Base-by-base conservation (phyloP, 2,888 invertebrate genomes). In the Drosophila subquinaria region DNA sequence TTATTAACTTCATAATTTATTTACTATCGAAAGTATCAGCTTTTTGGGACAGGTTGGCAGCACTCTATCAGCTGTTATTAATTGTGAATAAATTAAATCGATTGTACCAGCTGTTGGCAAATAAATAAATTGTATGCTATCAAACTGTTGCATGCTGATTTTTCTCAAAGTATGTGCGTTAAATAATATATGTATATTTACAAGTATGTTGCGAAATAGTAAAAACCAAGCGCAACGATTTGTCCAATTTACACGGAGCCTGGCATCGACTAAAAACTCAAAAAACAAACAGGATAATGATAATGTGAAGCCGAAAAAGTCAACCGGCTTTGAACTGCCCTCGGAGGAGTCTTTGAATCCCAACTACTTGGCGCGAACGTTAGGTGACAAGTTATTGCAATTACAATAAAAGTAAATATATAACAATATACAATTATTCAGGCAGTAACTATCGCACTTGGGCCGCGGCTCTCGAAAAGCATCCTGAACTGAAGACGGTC, bases 401-500 rank as follows among this genome's bases (percentile, higher is more conserved):
- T 8, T 20, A 8, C 1, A 35, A 20, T 15, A 15, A 1, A 53
- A 43, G 4, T 38, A 8, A 6, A 38, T 0, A 17, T 42, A 48
- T 55, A 1, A 20, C 43, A 17, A 50, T 13, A n/a, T 59, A 2
- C 10, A 52, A 10, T 6, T 33, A 9, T 57, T 20, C 13, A 91
- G 92, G 92, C 35, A 83, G 90, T 11, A 82, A 62, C 13, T 84
- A 90, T 56, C 81, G 73, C 3, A 73, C 79, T 13, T 92, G 92
- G 92, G 38, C 65, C 1, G 52, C 48, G 3, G 85, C 87, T 3
- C 73, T 92, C 5, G 66, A 79, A 13, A 90, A 92, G 36, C 85
- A 93, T 67, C 90, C 90, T 0, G 84, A 92, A 68, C 64, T 93
- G 15, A 85, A 82, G 40, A 68, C 85, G 0, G 23, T 92, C 0